A percentile compares a stretch with the other conserved stretches of the same genome.
phyloP scores from a whole-genome alignment of 2,797 vertebrate species.

The Coracias cyanogaster region DNA sequence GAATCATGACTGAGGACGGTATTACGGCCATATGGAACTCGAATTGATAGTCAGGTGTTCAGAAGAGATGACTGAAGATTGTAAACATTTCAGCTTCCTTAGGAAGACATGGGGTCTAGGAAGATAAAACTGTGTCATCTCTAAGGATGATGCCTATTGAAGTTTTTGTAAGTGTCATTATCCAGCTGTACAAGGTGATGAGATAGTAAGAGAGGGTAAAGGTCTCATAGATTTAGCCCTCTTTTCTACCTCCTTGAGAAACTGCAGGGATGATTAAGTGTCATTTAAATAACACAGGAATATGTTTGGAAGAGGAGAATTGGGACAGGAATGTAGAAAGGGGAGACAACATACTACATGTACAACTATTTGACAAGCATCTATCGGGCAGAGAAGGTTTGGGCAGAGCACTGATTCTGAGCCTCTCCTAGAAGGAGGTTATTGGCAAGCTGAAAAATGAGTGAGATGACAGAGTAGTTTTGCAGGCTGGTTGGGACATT shows the following conservation, averaged over 20 bases:
- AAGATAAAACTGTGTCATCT: background rate
- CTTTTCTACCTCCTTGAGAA: background rate
- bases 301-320: background rate
- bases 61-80: background rate
- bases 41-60: background rate
- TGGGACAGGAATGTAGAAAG: background rate
- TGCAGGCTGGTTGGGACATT: background rate
- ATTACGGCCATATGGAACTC: background rate
- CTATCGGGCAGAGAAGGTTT: background rate
- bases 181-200: background rate
- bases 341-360: accelerated
- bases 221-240: background rate
- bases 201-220: background rate
- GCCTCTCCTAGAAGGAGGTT: background rate
- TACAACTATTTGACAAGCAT: background rate
- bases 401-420: background rate
- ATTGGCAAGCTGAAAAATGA: background rate
- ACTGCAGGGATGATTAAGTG: background rate
- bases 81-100: background rate
- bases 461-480: background rate
- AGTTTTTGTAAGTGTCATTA: background rate
- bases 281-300: background rate
- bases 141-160: background rate
- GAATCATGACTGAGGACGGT: background rate
- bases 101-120: background rate